phyloP scores from a whole-genome alignment of 1,140 invertebrate species.

The Cherax quadricarinatus region DNA sequence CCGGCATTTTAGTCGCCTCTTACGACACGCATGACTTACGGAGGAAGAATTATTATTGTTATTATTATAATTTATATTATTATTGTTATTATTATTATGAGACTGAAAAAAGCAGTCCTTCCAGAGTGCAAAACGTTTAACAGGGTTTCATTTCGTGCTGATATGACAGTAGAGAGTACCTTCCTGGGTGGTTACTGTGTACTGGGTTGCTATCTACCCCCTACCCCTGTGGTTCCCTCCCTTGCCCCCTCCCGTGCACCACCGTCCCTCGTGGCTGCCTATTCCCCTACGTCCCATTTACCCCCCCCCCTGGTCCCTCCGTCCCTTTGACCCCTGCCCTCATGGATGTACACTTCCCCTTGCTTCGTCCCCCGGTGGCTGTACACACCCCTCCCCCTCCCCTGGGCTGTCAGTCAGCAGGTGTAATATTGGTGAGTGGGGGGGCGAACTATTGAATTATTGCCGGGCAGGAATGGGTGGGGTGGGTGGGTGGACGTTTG shows the following conservation, averaged over 20 bases:
- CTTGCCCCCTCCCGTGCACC: background rate
- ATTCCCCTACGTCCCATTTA: conserved; percentile 6
- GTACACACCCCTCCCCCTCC: background rate
- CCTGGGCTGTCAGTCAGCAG: conserved; percentile 49
- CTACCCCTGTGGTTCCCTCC: background rate
- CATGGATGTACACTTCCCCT: background rate
- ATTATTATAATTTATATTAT: no score
- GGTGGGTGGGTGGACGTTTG: no score
- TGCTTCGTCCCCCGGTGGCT: background rate
- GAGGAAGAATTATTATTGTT: no score
- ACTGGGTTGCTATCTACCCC: background rate
- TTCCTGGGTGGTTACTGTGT: background rate
- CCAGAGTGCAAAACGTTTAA: no score
- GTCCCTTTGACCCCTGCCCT: background rate
- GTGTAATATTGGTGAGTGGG: conserved; percentile 66
- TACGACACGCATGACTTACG: no score
- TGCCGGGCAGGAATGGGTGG: background rate
- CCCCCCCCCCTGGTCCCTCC: background rate
- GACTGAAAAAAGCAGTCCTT: no score
- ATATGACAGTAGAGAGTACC: background rate
- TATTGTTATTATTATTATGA: no score
- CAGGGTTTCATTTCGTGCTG: background rate
- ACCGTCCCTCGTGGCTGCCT: background rate
- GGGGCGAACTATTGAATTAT: conserved; percentile 56
- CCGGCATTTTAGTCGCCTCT: no score